Conservation (phyloP, 2,797 vertebrate species). For the Delichon dasypus region DNA sequence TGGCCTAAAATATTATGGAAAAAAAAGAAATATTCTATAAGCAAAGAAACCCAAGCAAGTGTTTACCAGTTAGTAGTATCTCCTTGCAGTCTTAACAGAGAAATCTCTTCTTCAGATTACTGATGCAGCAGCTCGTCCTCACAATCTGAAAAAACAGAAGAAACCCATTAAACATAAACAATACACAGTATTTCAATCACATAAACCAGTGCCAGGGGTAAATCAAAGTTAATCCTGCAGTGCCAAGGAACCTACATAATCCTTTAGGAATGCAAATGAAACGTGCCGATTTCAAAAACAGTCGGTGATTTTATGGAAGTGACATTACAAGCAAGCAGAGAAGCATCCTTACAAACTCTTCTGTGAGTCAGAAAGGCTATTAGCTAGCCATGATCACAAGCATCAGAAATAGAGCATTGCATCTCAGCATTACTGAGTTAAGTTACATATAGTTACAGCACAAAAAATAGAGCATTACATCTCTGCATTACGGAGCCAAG, state of each 20-base stretch:
- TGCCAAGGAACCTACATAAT: neutral
- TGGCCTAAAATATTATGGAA: neutral
- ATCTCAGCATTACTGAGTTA: neutral
- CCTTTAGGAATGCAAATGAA: constrained; percentile 23
- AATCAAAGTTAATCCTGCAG: neutral
- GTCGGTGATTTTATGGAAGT: neutral
- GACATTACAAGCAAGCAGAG: neutral
- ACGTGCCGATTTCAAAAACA: neutral
- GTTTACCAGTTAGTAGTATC: constrained; percentile 60
- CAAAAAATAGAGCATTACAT: constrained; percentile 39
- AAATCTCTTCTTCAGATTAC: constrained; percentile 2
- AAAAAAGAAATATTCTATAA: neutral
- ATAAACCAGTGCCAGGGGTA: neutral
- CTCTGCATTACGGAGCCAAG: neutral
- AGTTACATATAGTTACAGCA: constrained; percentile 10
- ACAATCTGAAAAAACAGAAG: constrained; percentile 46
- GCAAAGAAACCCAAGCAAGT: neutral
- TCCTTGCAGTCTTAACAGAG: constrained; percentile 31
- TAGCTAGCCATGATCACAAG: neutral
- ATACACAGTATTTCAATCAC: neutral
- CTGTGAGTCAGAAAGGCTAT: constrained; percentile 2
- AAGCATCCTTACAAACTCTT: neutral
- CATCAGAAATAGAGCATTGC: constrained; percentile 44
- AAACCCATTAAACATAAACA: constrained; percentile 6
- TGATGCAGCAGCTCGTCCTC: constrained; percentile 9